Conservation (phyloP, 1,140 invertebrate genomes). For the Habropoda laboriosa region DNA sequence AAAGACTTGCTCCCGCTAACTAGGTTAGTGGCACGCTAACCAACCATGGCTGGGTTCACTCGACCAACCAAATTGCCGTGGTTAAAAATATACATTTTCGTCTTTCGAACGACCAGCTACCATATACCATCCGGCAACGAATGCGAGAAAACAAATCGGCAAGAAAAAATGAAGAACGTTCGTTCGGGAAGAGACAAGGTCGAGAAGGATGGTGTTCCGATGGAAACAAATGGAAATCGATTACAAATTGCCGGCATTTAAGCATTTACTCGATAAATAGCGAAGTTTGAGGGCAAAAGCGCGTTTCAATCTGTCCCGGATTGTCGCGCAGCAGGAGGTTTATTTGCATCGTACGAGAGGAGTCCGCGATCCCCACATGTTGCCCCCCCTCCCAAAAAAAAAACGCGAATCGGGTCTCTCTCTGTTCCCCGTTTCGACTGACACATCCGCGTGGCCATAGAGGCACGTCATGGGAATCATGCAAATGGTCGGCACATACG, state of each 20-base stretch:
- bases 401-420: slow-evolving; percentile 24
- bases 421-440: slow-evolving; percentile 53
- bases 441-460: slow-evolving; percentile 68
- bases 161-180: not conserved
- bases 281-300: not conserved
- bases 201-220: too few species aligned
- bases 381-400: too few species aligned
- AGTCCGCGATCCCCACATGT: slow-evolving; percentile 14
- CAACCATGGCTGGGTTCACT: slow-evolving; percentile 75
- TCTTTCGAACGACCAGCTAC: slow-evolving; percentile 30
- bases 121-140: slow-evolving; percentile 6
- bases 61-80: slow-evolving; percentile 75
- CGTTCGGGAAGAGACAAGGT: not conserved
- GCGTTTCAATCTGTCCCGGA: not conserved
- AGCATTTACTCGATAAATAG: too few species aligned
- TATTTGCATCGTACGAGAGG: not conserved
- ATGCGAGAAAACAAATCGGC: slow-evolving; percentile 5
- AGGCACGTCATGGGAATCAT: slow-evolving; percentile 72
- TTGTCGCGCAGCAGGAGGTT: not conserved
- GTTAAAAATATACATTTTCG: slow-evolving; percentile 77
- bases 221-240: not conserved
- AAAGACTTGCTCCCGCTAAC: slow-evolving; percentile 80
- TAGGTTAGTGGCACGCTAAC: slow-evolving; percentile 80
- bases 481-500: slow-evolving; percentile 57
- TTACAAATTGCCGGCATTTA: too few species aligned